A percentile compares a stretch with the other conserved stretches of the same genome.
phyloP scores from a whole-genome alignment of 2,113 vertebrate species.

The Forbesichthys papilliferus region DNA sequence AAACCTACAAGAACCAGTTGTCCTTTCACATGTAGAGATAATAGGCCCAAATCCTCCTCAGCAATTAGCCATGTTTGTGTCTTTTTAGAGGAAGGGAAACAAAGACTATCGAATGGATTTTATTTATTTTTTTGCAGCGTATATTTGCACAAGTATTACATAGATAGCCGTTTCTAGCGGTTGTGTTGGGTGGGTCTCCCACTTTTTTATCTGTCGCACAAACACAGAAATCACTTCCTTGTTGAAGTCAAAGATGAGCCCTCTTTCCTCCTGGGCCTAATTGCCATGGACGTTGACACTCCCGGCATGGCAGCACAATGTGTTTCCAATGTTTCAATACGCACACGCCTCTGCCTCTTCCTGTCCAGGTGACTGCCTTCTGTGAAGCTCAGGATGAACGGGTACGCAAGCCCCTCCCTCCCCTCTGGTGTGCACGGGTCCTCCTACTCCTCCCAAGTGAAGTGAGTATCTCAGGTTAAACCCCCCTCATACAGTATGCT shows the following conservation, averaged over 20 bases:
- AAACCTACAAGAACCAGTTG: not conserved
- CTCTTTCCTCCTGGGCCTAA: not conserved
- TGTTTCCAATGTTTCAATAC: not conserved
- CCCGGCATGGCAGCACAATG: not conserved
- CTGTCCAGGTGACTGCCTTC: constrained; percentile 44
- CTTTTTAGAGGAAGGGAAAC: not conserved
- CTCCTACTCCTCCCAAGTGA: constrained; percentile 50
- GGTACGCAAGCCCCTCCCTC: constrained; percentile 54
- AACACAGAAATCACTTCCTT: not conserved
- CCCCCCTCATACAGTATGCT: too few relatives aligned
- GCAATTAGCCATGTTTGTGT: not conserved
- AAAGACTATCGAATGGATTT: not conserved
- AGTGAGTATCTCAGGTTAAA: constrained; percentile 59
- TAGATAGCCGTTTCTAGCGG: not conserved
- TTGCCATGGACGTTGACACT: not conserved
- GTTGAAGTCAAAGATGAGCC: too few relatives aligned
- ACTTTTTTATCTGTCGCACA: not conserved
- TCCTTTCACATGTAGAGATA: not conserved
- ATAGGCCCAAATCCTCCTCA: not conserved
- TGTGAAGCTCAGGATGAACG: constrained; percentile 70
- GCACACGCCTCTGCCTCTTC: not conserved
- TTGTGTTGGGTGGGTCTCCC: not conserved
- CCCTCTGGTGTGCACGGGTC: constrained; percentile 53
- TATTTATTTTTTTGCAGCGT: too few relatives aligned
- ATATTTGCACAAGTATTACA: too few relatives aligned